These are phyloP conservation scores for Dasysyrphus tricinctus DNA, from an alignment of 2,888 invertebrate species.

Conservation along the genomic window DNA sequence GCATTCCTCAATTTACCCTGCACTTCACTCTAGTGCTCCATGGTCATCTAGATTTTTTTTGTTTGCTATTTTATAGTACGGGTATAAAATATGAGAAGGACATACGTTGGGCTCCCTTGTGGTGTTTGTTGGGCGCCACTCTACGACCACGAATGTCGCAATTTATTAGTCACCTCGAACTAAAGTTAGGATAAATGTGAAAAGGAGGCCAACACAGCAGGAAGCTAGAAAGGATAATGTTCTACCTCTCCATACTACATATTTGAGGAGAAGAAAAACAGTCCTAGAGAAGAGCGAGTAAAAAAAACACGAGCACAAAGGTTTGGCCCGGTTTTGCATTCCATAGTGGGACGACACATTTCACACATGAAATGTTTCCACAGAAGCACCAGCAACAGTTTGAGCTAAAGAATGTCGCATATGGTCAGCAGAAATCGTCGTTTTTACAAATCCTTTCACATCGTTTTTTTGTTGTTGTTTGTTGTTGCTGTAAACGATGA, in stretches of 20 bases:
- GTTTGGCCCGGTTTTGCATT: conserved; percentile 29
- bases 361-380: conserved; percentile 56
- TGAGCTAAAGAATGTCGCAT: conserved; percentile 57
- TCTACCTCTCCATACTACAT: conserved; percentile 3
- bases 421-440: conserved; percentile 59
- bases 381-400: neutral
- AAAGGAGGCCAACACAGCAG: conserved; percentile 29
- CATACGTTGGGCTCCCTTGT: conserved; percentile 60
- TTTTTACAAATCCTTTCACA: conserved; percentile 65
- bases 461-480: conserved; percentile 4
- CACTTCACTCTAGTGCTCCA: conserved; percentile 46
- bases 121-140: conserved; percentile 48
- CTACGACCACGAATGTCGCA: conserved; percentile 66
- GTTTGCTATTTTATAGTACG: neutral
- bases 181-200: conserved; percentile 64
- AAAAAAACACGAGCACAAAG: neutral
- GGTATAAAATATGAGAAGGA: conserved; percentile 64
- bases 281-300: neutral
- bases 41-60: conserved; percentile 4
- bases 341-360: conserved; percentile 54
- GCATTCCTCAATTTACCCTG: conserved; percentile 64
- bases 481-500: conserved; percentile 1
- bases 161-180: conserved; percentile 74
- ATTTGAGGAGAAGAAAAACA: neutral
- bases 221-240: conserved; percentile 10